Conservation (phyloP, 2,113 vertebrate species). For the Meles meles region DNA sequence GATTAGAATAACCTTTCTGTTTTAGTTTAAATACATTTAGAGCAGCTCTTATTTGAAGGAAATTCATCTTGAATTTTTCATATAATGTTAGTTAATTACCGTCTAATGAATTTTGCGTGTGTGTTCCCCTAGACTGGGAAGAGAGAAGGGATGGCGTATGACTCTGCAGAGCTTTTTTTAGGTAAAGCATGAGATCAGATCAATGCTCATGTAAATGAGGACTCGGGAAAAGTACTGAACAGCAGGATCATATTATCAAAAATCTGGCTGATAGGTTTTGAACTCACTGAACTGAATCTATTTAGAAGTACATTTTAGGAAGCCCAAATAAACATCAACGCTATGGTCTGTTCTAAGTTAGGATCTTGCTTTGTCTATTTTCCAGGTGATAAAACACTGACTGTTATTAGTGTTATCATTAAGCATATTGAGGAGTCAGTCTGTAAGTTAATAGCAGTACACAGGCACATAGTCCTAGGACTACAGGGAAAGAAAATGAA, state of each 20-base stretch:
- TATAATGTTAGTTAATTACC: slow-evolving; percentile 12
- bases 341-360: slow-evolving; percentile 21
- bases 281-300: slow-evolving; percentile 58
- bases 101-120: slow-evolving; percentile 10
- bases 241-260: slow-evolving; percentile 52
- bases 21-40: not conserved
- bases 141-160: not conserved
- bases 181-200: not conserved
- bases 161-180: not conserved
- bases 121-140: not conserved
- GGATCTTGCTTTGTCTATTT: slow-evolving; percentile 22
- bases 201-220: slow-evolving; percentile 44
- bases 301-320: slow-evolving; percentile 29
- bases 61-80: slow-evolving; percentile 36
- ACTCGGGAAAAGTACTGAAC: slow-evolving; percentile 33
- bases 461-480: not conserved
- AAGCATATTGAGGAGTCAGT: not conserved
- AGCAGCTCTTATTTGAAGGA: not conserved
- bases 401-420: not conserved
- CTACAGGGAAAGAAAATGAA: not conserved
- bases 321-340: slow-evolving; percentile 51
- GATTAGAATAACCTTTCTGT: not conserved
- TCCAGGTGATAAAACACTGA: slow-evolving; percentile 53
- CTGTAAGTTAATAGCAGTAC: not conserved
- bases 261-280: slow-evolving; percentile 58